Base-by-base conservation (phyloP, 1,140 invertebrate genomes). In the Euschistus heros region DNA sequence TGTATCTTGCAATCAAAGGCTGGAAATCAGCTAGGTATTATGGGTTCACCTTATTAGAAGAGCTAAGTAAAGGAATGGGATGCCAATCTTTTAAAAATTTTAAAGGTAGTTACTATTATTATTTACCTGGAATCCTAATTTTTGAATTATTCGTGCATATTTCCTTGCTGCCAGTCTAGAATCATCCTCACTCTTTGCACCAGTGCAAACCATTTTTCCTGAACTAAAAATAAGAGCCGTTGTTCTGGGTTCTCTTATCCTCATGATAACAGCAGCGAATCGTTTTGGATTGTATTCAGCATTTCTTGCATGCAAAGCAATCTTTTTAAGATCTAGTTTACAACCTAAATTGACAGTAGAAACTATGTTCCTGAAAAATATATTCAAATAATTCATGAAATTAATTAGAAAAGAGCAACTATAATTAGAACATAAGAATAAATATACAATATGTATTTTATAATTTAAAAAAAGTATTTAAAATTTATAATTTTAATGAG, bases 131-230 rank as follows among this genome's bases (percentile, higher is more conserved):
- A 98, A 98, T 64, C 95, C 96, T 26, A 99, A 79, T 78, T 99
- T 99, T 75, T 99, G 97, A 67, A 99, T 96, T 76, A 99, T 99
- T 73, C 97, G 82, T 20, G 97, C 97, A 82, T 98, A 99, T 79
- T 99, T 99, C 73, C 97, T 82, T 2, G 96, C 97, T 62, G 97
- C 97, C 67, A 99, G 78, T 70, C 94, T 81, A 0, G 95, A 98
- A 74, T 95, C 89, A 73, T 98, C 95, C 80, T 99, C 97, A 82
- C 94, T 98, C 80, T 99, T 99, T 0, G 97, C 97, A 20, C 97
- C 97, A 1, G 97, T 99, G 75, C 97, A 99, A 0, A 99, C 97
- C 97, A 99, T 99, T 84, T 99, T 99, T 0, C 97, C 97, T 47
- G 96, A 98, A 72, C 94, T 97, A 74, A 99, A 99, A 70, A 99